These are phyloP conservation scores for Tarsius wallacei DNA, from an alignment of 2,797 vertebrate genomes.

Conservation along the genomic window DNA sequence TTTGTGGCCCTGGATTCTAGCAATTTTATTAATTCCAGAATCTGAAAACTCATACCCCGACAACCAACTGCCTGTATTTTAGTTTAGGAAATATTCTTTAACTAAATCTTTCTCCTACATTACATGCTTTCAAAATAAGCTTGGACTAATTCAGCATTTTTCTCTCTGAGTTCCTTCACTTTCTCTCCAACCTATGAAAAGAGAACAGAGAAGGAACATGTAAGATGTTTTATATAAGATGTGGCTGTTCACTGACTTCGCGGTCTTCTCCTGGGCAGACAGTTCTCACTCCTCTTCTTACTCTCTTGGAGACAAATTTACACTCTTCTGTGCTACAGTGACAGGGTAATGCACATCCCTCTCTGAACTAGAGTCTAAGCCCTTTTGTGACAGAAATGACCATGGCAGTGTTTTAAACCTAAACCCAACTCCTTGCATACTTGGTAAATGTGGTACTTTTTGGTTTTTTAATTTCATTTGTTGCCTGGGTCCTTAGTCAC, in stretches of 20 bases:
- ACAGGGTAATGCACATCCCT: fast-evolving
- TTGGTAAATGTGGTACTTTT: neutral
- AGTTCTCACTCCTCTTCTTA: neutral
- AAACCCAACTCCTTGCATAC: neutral
- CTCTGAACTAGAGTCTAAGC: no score
- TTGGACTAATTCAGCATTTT: neutral
- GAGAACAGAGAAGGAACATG: neutral
- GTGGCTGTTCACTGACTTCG: neutral
- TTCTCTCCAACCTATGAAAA: neutral
- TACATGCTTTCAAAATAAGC: neutral
- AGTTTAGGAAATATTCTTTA: neutral
- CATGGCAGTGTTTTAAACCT: neutral
- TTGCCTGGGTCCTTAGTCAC: neutral
- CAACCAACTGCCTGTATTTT: neutral
- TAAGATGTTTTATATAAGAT: neutral
- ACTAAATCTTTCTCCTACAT: neutral
- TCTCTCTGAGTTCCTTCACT: neutral
- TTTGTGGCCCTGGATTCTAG: neutral
- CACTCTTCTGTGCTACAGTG: neutral
- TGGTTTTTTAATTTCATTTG: neutral
- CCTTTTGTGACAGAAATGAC: neutral
- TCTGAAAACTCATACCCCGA: neutral
- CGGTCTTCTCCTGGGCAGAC: no score
- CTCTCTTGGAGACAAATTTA: neutral
- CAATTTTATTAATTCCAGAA: neutral